phyloP scores from a whole-genome alignment of 2,113 vertebrate species.

The Amia ocellicauda region DNA sequence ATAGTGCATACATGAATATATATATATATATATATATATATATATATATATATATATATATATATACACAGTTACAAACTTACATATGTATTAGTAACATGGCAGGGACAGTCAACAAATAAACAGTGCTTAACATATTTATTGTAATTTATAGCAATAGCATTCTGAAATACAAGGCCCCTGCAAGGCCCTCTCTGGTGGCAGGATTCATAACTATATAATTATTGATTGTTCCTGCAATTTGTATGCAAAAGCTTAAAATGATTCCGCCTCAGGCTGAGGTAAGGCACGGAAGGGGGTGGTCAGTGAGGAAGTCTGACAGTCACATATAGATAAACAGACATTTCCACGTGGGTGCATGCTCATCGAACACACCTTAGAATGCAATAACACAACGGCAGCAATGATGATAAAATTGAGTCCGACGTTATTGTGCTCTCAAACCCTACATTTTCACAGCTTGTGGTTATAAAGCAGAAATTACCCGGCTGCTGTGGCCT shows the following conservation, averaged over 20 bases:
- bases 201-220: constrained; percentile 39
- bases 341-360: constrained; percentile 33
- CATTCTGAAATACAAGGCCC: constrained; percentile 22
- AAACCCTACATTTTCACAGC: constrained; percentile 55
- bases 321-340: constrained; percentile 62
- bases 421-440: constrained; percentile 62
- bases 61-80: too few relatives aligned
- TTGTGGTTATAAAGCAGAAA: constrained; percentile 62
- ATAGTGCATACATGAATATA: neutral
- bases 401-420: constrained; percentile 62
- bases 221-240: constrained; percentile 57
- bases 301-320: constrained; percentile 49
- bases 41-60: too few relatives aligned
- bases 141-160: constrained; percentile 29
- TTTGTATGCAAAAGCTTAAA: constrained; percentile 51
- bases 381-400: constrained; percentile 63
- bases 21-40: too few relatives aligned
- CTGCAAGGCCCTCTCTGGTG: constrained; percentile 23
- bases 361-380: constrained; percentile 44
- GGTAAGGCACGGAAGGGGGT: constrained; percentile 33
- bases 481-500: constrained; percentile 60
- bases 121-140: neutral
- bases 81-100: neutral
- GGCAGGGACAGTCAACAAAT: constrained; percentile 2
- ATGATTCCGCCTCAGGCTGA: constrained; percentile 45